Base-by-base conservation (phyloP, 2,888 invertebrate genomes). In the Esperia sulphurella region DNA sequence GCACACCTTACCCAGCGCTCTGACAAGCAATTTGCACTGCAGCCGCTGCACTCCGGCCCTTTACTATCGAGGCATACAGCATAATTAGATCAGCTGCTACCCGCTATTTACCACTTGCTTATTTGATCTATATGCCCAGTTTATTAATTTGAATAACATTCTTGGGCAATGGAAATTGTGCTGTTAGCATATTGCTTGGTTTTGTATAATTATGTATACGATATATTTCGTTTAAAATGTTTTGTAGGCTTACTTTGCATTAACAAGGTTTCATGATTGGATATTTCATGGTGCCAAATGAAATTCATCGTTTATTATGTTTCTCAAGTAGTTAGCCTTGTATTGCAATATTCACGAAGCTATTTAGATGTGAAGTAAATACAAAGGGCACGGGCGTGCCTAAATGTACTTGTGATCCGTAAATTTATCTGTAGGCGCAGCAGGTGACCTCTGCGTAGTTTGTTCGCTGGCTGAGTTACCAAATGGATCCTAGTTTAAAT, bases 351-450 rank as follows among this genome's bases (percentile, higher is more conserved):
- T 72, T 73, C 71, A 73, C 75, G 75, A 69, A 75, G 74, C 72
- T 76, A 78, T 83, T 82, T 76, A 73, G 74, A 72, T 72, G 71
- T 76, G 71, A 76, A 72, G 75, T 82, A 79, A 80, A 80, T 79
- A 68, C 71, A 86, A 85, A 85, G 83, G 83, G 86, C 79, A 82
- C 66, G 80, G 83, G 85, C 83, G 83, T 78, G 81, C 76, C 68
- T 10, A 9, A 43, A 10, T 33, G 44, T 44, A 44, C 44, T 57
- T 56, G 29, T 44, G 44, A 54, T 67, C 78, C 73, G 76, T 84
- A 81, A 85, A 83, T 80, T 78, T 78, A 79, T 85, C 79, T 80
- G 78, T 77, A 75, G 75, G 75, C 83, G 68, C 85, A 86, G 84
- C 85, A 76, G 84, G 83, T 79, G 79, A 86, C 83, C 83, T 80